Percentiles rank a stretch among this genome's conserved stretches.
Conservation (phyloP, 2,888 invertebrate species). For the Sminthurinus aureus region DNA sequence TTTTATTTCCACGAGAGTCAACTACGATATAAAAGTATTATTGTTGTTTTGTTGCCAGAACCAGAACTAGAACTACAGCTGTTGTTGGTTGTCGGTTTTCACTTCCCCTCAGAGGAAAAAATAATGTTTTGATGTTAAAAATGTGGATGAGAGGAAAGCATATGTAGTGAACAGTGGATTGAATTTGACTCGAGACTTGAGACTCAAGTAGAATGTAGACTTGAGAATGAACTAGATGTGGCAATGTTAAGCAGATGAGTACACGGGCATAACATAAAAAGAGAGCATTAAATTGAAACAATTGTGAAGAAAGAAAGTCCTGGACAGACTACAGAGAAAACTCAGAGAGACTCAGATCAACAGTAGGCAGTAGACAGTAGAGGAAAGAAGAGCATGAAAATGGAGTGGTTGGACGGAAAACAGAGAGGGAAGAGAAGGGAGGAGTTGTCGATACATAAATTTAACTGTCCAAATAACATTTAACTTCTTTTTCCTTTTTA, state of each 20-base stretch:
- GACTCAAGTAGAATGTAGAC: not conserved
- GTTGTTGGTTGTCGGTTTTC: not conserved
- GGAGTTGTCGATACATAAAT: constrained; percentile 32
- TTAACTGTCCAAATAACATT: constrained; percentile 34
- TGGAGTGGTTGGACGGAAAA: not conserved
- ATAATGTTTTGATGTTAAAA: not conserved
- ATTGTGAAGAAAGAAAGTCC: constrained; percentile 15
- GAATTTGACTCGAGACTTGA: too few relatives aligned
- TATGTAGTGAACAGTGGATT: too few relatives aligned
- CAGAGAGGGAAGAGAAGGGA: not conserved
- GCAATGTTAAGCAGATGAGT: constrained; percentile 6
- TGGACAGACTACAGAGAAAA: not conserved
- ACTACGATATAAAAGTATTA: not conserved
- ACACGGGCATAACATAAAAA: constrained; percentile 19
- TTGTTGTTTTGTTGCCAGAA: not conserved
- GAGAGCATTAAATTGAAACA: constrained; percentile 29
- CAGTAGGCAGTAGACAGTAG: not conserved
- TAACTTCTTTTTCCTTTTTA: constrained; percentile 25
- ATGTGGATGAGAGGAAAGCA: not conserved
- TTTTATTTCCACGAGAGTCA: not conserved
- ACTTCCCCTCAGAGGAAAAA: not conserved
- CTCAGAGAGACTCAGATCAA: not conserved
- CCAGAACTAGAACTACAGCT: not conserved
- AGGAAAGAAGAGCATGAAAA: not conserved
- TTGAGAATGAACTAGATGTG: not conserved